These are phyloP conservation scores for Leucophenga maculata DNA, from an alignment of 2,888 invertebrate genomes.

Conservation along the genomic window DNA sequence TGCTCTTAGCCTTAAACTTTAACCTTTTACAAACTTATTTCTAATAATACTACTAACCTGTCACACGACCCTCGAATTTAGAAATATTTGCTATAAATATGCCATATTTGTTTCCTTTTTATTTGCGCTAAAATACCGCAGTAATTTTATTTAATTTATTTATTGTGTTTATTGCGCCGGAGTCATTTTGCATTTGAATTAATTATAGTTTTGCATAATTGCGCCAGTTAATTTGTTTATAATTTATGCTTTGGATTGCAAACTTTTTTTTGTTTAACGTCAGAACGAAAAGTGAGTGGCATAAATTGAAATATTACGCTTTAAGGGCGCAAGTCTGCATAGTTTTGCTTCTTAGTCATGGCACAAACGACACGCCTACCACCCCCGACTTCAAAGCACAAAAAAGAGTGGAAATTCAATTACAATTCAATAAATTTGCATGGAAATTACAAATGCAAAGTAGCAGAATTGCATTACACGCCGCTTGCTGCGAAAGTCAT, in stretches of 20 bases:
- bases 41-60: too few relatives aligned
- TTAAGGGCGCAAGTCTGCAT: too few relatives aligned
- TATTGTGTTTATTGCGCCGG: slow-evolving; percentile 58
- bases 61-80: too few relatives aligned
- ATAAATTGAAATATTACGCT: too few relatives aligned
- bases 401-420: slow-evolving; percentile 20
- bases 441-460: slow-evolving; percentile 48
- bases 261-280: slow-evolving; percentile 35
- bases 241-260: slow-evolving; percentile 59
- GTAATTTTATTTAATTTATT: slow-evolving; percentile 59
- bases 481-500: slow-evolving; percentile 41
- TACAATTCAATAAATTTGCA: slow-evolving; percentile 31
- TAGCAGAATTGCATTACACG: slow-evolving; percentile 52
- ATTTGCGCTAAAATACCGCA: slow-evolving; percentile 35
- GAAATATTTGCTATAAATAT: not conserved
- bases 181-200: slow-evolving; percentile 22
- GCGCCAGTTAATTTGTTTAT: slow-evolving; percentile 48
- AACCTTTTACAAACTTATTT: too few relatives aligned
- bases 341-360: too few relatives aligned
- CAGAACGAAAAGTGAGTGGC: too few relatives aligned
- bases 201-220: slow-evolving; percentile 28
- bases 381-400: too few relatives aligned
- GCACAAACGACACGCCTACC: too few relatives aligned
- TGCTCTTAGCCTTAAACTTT: too few relatives aligned
- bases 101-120: not conserved